These are phyloP conservation scores for Chinchilla lanigera DNA, from an alignment of 2,113 vertebrate species.

Conservation along the genomic window DNA sequence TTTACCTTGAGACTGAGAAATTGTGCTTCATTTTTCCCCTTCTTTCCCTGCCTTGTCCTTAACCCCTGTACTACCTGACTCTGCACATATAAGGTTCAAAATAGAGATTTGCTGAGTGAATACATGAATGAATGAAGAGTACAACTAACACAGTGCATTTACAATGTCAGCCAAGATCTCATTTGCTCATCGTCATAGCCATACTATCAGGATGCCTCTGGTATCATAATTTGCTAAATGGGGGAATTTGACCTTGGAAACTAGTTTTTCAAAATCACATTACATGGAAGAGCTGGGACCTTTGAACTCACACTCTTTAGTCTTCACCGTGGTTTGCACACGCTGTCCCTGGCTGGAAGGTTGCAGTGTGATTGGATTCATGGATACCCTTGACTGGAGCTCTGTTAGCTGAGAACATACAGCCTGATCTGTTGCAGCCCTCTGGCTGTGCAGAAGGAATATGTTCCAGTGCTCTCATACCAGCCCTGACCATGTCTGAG, in stretches of 20 bases:
- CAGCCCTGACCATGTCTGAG: not conserved
- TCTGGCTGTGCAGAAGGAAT: not conserved
- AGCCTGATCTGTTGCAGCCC: not conserved
- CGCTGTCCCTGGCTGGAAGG: not conserved
- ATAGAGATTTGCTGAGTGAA: not conserved
- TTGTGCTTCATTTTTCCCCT: not conserved
- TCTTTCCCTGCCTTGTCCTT: not conserved
- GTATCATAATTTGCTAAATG: not conserved
- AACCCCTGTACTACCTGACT: not conserved
- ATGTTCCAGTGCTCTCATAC: not conserved
- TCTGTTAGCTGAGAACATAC: not conserved
- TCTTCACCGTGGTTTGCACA: not conserved
- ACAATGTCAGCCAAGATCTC: not conserved
- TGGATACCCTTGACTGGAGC: not conserved
- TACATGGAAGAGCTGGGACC: not conserved
- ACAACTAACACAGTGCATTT: not conserved
- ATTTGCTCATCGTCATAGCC: not conserved
- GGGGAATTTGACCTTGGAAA: not conserved
- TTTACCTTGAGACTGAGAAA: conserved; percentile 50
- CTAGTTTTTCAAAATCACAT: not conserved
- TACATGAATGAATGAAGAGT: not conserved
- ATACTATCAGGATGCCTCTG: not conserved
- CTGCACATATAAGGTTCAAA: not conserved
- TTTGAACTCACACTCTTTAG: not conserved
- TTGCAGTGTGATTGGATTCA: not conserved